Evolutionary conservation across 2,113 vertebrate species (phyloP), one percentile per base, ranked within the genome.

Genomic region (Plectropomus leopardus): DNA sequence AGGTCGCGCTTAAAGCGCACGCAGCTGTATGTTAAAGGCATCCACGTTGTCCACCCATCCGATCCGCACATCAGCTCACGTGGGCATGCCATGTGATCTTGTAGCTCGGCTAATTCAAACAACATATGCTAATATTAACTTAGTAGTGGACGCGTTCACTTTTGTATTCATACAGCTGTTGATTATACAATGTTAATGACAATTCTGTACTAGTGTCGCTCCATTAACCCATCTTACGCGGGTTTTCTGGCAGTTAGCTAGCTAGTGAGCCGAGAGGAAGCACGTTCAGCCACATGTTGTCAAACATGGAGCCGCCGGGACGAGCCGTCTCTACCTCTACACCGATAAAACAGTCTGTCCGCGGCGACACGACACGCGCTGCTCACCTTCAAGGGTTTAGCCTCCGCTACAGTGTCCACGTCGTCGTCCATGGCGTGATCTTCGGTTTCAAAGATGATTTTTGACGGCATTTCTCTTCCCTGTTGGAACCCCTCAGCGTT

Each of bases 401-500:
- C 58, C 23, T 88, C 90, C n/a, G 3, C 76, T 1, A 1, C 79
- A 2, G 85, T 86, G 75, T 92, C 91, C n/a, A 78, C 6, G 0
- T 48, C 75, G 14, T 86, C 78, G 0, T 89, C 89, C 86, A 92
- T 92, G 10, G 3, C 36, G 47, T 54, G 63, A 6, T 89, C 85
- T 50, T 91, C 87, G 9, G 42, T 86, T 17, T 92, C 78, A 79
- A 90, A 71, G 1, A 84, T 60, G n/a, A 92, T 72, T 78, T 93
- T 94, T 66, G 89, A 77, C 5, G 92, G 93, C 94, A 95, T 95
- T 92, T 90, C 60, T 85, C 78, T 70, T 51, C 30, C 76, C n/a
- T 5, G 90, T 8, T 89, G 85, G 65, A 63, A 70, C 40, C 86
- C 92, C 53, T 86, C 82, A 7, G 14, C 45, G 80, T 50, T 28